A percentile compares a stretch with the other conserved stretches of the same genome.
phyloP scores from a whole-genome alignment of 2,797 vertebrate genomes.

The Rhabdomys pumilio region DNA sequence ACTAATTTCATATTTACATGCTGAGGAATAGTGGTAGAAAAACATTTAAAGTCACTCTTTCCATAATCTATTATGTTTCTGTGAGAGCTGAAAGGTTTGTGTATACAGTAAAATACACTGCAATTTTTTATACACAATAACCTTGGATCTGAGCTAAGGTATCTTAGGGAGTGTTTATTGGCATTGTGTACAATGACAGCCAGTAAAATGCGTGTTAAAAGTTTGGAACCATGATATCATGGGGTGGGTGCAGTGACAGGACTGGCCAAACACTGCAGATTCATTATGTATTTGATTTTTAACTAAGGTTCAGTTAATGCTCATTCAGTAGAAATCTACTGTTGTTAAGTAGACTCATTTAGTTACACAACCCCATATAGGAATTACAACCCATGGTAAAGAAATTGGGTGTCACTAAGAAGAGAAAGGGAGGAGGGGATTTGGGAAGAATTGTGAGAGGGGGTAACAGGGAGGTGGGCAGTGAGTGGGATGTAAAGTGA shows the following conservation, averaged over 20 bases:
- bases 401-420: neutral
- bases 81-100: neutral
- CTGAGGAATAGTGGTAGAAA: no score
- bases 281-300: neutral
- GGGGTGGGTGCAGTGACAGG: neutral
- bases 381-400: neutral
- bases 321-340: neutral
- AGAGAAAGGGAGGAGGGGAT: neutral
- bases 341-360: neutral
- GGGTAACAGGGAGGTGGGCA: neutral
- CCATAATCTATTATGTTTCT: neutral
- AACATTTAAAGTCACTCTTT: neutral
- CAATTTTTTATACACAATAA: neutral
- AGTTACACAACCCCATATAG: neutral
- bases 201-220: neutral
- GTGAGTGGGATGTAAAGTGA: neutral
- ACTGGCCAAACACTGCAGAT: neutral
- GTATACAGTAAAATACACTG: neutral
- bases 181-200: neutral
- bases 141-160: neutral
- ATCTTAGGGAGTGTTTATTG: neutral
- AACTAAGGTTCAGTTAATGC: neutral
- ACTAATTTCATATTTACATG: neutral
- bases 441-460: neutral
- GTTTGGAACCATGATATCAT: neutral